Percentiles rank a stretch among this genome's conserved stretches.
Conservation (phyloP, 2,888 invertebrate genomes). For the Drosophila setosimentum region DNA sequence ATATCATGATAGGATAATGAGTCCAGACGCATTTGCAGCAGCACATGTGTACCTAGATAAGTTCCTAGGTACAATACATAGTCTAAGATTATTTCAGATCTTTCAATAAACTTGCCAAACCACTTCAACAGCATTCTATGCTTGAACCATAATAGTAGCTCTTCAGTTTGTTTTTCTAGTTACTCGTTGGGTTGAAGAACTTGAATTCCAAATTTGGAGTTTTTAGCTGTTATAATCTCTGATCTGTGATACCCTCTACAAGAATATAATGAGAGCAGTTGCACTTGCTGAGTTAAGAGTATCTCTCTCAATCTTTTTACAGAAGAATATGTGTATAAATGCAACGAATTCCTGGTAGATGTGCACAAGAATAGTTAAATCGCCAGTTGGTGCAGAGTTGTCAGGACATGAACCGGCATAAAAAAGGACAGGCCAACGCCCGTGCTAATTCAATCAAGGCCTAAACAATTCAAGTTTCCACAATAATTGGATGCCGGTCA, state of each 20-base stretch:
- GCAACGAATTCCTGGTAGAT: neutral
- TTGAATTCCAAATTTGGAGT: neutral
- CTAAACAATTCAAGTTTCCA: slow-evolving; percentile 43
- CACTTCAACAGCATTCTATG: neutral
- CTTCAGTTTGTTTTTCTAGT: neutral
- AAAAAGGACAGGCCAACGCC: slow-evolving; percentile 32
- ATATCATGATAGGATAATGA: neutral
- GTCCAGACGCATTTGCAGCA: too few species aligned
- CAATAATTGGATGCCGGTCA: slow-evolving; percentile 38
- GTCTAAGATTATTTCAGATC: neutral
- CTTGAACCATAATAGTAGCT: neutral
- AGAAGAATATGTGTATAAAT: neutral
- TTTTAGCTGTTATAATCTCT: neutral
- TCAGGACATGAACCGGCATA: neutral
- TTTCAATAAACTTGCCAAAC: neutral
- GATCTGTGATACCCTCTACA: neutral
- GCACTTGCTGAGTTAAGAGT: neutral
- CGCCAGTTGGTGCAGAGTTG: neutral
- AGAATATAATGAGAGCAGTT: neutral
- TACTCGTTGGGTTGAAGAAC: neutral
- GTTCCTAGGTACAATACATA: neutral
- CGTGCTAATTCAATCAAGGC: slow-evolving; percentile 56
- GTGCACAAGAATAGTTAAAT: neutral
- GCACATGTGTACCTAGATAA: neutral
- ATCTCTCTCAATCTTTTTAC: neutral